A percentile compares a stretch with the other conserved stretches of the same genome.
These are phyloP conservation scores for Saccopteryx bilineata DNA, from an alignment of 2,113 vertebrate genomes.

Conservation along the genomic window DNA sequence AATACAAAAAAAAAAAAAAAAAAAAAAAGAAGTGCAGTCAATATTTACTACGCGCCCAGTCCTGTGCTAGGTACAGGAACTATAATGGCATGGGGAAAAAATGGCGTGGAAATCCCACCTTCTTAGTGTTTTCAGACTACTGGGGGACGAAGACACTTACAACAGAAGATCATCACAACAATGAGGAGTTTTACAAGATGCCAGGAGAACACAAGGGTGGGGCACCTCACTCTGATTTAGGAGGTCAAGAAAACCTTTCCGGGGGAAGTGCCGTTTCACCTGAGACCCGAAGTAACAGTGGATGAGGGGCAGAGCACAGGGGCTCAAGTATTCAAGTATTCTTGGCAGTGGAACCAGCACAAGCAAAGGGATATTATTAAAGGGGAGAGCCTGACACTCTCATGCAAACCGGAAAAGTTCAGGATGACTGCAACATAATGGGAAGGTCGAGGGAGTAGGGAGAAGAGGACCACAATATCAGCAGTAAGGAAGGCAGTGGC, in stretches of 20 bases:
- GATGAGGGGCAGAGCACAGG: neutral
- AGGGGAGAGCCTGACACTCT: neutral
- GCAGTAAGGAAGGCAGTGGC: neutral
- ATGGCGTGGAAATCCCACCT: neutral
- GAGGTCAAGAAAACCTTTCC: neutral
- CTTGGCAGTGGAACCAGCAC: neutral
- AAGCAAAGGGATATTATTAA: neutral
- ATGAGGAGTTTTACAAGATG: neutral
- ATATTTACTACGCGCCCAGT: neutral
- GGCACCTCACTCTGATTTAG: neutral
- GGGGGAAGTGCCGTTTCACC: conserved; percentile 12
- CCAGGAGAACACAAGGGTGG: neutral
- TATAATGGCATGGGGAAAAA: neutral
- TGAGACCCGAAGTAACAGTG: neutral
- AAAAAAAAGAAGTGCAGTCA: neutral
- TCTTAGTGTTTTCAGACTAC: neutral
- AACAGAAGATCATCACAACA: conserved; percentile 45
- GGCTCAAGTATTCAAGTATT: neutral
- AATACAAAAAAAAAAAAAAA: neutral
- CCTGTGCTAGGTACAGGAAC: neutral
- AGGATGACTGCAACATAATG: neutral
- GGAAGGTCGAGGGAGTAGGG: neutral
- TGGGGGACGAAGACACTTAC: neutral
- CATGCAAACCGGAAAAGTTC: neutral
- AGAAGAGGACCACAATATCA: neutral